Base-by-base conservation (phyloP, 1,140 invertebrate genomes). In the Dendroctonus ponderosae region DNA sequence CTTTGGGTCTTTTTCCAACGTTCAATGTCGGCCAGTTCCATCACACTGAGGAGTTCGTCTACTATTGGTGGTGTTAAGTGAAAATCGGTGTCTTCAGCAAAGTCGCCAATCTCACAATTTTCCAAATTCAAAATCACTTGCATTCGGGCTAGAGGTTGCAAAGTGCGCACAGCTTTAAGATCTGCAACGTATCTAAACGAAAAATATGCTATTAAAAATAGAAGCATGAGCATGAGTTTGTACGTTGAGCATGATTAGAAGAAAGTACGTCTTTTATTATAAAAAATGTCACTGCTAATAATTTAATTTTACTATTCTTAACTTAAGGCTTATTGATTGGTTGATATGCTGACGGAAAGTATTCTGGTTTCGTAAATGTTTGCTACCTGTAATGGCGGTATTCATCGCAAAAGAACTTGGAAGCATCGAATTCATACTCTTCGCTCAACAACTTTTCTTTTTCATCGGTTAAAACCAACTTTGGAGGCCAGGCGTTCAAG, bases 1-100 rank as follows among this genome's bases (percentile, higher is more conserved):
- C 81, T 80, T 65, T 83, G 79, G 38, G 71, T 72, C 67, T 82
- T 79, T 71, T 83, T 84, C 83, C 83, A 85, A 4, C 77, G 79
- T 74, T 84, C 81, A 5, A 85, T 75, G 58, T 85, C 82, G 26
- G 80, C 75, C 11, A 83, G 77, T 68, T 83, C 82, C 77, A 82
- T 82, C 26, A 83, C 78, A 2, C 77, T 77, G 52, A 83, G 75
- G 65, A 76, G 75, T 40, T 83, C 81, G 59, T 83, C 78, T 8
- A 83, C 66, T 62, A 82, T 79, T 15, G 78, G 76, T 9, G 81
- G 81, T n/a, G 74, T 75, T 37, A 82, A 71, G 69, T 79, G 77
- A 70, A 79, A 77, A 50, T 70, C 50, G n/a, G 14, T 62, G 26
- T 66, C 62, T 41, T 52, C 49, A 11, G 61, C 59, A 41, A 40